phyloP scores from a whole-genome alignment of 2,888 invertebrate genomes.

The Drosophila ustulata region DNA sequence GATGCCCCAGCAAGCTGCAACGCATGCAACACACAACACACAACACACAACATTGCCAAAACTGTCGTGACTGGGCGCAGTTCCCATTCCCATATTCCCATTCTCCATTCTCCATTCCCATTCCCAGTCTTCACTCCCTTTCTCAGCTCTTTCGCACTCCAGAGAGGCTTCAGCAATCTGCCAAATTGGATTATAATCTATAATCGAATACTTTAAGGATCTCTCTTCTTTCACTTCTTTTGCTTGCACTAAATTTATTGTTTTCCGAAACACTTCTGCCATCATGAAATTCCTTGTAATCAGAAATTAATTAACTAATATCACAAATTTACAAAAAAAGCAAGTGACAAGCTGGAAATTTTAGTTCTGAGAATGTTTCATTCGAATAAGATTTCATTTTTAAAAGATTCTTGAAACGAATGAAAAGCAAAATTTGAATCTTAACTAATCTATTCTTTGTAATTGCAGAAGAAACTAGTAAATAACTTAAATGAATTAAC shows the following conservation, averaged over 20 bases:
- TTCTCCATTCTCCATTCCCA: not conserved
- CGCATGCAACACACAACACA: not conserved
- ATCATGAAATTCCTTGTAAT: too few relatives aligned
- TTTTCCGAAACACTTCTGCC: too few relatives aligned
- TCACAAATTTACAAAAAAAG: too few relatives aligned
- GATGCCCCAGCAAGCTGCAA: constrained; percentile 20
- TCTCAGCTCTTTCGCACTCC: not conserved
- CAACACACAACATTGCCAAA: constrained; percentile 3
- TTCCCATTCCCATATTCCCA: constrained; percentile 4
- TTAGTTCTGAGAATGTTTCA: too few relatives aligned
- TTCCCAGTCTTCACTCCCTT: not conserved
- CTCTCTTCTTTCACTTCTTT: not conserved
- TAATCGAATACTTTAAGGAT: constrained; percentile 25
- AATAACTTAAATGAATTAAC: too few relatives aligned
- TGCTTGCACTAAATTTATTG: not conserved
- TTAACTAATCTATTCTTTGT: too few relatives aligned
- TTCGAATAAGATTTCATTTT: too few relatives aligned
- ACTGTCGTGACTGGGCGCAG: constrained; percentile 55
- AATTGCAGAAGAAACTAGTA: too few relatives aligned
- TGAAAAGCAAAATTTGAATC: too few relatives aligned
- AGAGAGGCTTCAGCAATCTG: constrained; percentile 14
- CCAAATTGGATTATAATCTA: constrained; percentile 27
- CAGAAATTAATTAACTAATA: too few relatives aligned
- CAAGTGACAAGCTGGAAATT: too few relatives aligned
- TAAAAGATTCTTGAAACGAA: too few relatives aligned